Conservation (phyloP, 2,888 invertebrate species). For the Patella depressa region DNA sequence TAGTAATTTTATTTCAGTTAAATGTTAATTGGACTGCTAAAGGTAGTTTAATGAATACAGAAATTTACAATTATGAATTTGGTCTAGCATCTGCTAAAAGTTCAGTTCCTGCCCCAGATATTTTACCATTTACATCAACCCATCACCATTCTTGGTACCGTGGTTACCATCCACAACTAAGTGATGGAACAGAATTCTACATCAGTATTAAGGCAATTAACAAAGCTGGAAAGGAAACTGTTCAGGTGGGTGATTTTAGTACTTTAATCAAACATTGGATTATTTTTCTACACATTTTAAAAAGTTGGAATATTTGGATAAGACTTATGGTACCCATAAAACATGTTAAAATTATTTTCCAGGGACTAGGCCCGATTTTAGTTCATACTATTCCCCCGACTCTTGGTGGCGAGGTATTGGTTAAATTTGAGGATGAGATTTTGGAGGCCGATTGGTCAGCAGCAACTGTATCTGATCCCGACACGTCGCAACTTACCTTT, state of each 20-base stretch:
- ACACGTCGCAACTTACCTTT: constrained; percentile 33
- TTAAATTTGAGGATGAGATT: constrained; percentile 22
- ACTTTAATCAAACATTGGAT: neutral
- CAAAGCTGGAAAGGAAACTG: constrained; percentile 36
- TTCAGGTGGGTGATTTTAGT: constrained; percentile 28
- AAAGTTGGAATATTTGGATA: neutral
- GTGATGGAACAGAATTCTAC: constrained; percentile 46
- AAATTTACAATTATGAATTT: constrained; percentile 47
- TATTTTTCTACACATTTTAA: neutral
- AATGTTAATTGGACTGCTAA: constrained; percentile 45
- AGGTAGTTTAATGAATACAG: constrained; percentile 35
- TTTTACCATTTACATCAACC: constrained; percentile 40
- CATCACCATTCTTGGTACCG: constrained; percentile 43
- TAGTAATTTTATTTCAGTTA: constrained; percentile 27
- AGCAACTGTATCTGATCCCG: constrained; percentile 40
- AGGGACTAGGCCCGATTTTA: constrained; percentile 40
- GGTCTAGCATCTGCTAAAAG: constrained; percentile 36
- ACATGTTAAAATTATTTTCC: neutral
- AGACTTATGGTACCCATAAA: too few relatives aligned
- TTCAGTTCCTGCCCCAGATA: constrained; percentile 33
- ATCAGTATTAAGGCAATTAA: constrained; percentile 49
- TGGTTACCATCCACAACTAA: constrained; percentile 43
- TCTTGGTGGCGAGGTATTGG: constrained; percentile 25
- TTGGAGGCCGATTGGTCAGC: constrained; percentile 40
- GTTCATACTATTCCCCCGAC: constrained; percentile 33